Evolutionary conservation across 2,888 invertebrate species (phyloP).

Genomic region (Serrognathus titanus): DNA sequence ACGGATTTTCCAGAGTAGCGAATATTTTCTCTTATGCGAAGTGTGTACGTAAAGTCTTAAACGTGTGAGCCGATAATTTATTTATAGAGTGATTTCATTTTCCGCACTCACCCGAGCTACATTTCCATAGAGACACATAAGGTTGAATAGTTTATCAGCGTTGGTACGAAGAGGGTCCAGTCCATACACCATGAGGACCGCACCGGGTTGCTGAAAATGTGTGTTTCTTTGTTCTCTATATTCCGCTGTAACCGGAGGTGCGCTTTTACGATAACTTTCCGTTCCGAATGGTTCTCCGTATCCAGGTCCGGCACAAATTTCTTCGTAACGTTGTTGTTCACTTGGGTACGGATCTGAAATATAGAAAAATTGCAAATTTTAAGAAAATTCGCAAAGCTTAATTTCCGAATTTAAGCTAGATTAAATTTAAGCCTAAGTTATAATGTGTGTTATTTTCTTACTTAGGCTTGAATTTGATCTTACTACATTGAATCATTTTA

Average conservation of each 20-base stretch:
- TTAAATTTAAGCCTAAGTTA: neutral
- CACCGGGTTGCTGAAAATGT: constrained; percentile 64
- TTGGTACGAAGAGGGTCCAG: constrained; percentile 91
- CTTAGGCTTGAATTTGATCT: too few relatives aligned
- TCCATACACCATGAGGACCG: constrained; percentile 98
- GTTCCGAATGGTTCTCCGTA: constrained; percentile 43
- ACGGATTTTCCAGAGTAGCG: too few relatives aligned
- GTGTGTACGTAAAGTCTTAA: too few relatives aligned
- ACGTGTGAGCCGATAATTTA: too few relatives aligned
- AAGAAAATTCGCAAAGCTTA: too few relatives aligned
- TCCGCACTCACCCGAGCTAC: constrained; percentile 76
- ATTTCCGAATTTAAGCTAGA: too few relatives aligned
- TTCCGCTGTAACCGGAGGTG: constrained; percentile 53
- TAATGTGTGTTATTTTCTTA: too few relatives aligned
- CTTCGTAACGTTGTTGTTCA: constrained; percentile 46
- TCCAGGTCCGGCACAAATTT: constrained; percentile 46
- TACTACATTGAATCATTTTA: too few relatives aligned
- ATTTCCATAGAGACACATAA: constrained; percentile 98
- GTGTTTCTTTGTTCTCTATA: constrained; percentile 41
- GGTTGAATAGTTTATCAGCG: constrained; percentile 93
- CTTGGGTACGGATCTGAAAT: constrained; percentile 45
- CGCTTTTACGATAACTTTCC: constrained; percentile 42
- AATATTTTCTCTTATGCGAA: too few relatives aligned
- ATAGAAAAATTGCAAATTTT: constrained; percentile 10
- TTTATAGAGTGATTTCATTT: too few relatives aligned